Base-by-base conservation (phyloP, 2,113 vertebrate genomes). In the Pseudonaja textilis region DNA sequence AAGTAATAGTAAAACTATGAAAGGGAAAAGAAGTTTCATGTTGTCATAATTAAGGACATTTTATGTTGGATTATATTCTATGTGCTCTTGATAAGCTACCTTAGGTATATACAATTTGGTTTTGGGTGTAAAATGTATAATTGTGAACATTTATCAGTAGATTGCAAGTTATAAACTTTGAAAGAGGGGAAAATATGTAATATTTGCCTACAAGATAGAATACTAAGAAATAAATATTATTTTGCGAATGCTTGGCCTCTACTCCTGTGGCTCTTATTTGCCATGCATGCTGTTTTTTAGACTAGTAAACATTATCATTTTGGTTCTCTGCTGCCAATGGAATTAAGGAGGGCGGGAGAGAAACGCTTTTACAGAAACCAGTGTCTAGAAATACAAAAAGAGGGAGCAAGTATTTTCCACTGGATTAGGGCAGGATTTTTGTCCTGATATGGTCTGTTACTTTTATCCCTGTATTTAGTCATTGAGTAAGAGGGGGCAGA, bases 291-390 rank as follows among this genome's bases (percentile, higher is more conserved):
- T 93, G 64, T 93, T 91, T 91, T 95, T 91, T 91, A 96, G 94
- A 14, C 87, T 52, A 95, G 93, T 94, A 94, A 93, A 93, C 39
- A 47, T 92, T 94, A 47, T 91, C 1, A 1, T 94, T 91, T 85
- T 93, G 94, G 69, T 93, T 23, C 85, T 95, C 22, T 86, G 90
- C 93, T 96, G 93, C 89, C 69, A 92, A 56, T 95, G 74, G 94
- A 95, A 96, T 90, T 89, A 69, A 89, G 56, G 93, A 94, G 89
- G 25, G 90, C 90, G 56, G 34, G 94, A 92, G n/a, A 91, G 3
- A 93, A 55, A 96, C 93, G 90, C 23, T 86, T 94, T 95, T 94
- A 95, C 55, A 56, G 91, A 94, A 74, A 95, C 54, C 61, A 59
- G 45, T 90, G 88, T 34, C 91, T 93, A 3, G 88, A 86, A 93